Conservation (phyloP, 2,797 vertebrate genomes). For the Choloepus didactylus region DNA sequence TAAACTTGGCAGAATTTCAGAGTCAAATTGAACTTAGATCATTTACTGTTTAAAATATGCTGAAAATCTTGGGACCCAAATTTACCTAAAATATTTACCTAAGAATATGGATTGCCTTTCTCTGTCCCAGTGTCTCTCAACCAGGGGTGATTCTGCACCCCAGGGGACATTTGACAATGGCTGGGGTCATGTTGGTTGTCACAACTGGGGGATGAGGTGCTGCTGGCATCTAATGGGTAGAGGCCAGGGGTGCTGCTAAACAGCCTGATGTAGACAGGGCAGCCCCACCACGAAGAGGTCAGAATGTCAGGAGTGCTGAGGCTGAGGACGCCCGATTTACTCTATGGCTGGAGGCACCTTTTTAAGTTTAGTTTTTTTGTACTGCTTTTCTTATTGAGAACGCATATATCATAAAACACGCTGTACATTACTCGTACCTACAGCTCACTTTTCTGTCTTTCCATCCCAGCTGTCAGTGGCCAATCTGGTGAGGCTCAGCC, state of each 20-base stretch:
- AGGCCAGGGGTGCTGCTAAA: accelerated
- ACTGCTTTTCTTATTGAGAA: no score
- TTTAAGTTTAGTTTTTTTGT: background rate
- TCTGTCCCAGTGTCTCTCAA: accelerated
- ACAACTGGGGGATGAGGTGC: accelerated
- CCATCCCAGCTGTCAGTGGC: constrained; percentile 89
- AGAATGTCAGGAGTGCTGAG: background rate
- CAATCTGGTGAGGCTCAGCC: constrained; percentile 92
- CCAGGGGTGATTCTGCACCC: accelerated
- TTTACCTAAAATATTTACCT: background rate
- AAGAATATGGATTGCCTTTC: background rate
- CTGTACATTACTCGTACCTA: no score
- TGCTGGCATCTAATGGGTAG: accelerated
- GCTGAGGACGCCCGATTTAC: accelerated
- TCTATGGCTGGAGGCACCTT: accelerated
- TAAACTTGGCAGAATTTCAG: background rate
- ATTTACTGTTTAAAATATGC: background rate
- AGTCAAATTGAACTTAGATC: background rate
- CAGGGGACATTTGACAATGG: background rate
- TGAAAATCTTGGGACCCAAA: background rate
- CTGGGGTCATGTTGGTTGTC: accelerated
- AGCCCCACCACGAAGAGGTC: no score
- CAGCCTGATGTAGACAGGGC: accelerated
- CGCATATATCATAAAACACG: no score
- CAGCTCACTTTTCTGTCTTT: accelerated